Evolutionary conservation across 2,113 vertebrate species (phyloP).

Genomic region (Cheilinus undulatus): DNA sequence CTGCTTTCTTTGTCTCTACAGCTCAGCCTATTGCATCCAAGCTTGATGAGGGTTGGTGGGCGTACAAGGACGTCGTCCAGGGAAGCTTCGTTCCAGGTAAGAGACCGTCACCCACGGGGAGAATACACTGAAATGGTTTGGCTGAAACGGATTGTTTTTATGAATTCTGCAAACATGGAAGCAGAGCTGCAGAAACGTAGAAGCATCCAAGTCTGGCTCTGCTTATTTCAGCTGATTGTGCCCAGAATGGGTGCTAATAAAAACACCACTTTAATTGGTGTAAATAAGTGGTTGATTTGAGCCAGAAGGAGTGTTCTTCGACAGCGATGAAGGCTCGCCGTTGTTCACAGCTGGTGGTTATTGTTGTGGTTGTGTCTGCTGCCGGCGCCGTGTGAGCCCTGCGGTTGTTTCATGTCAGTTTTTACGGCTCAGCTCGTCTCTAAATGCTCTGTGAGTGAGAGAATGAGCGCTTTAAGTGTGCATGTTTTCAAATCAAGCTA

Average conservation of each 20-base stretch:
- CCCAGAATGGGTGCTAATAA: too few relatives aligned
- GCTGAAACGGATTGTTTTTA: too few relatives aligned
- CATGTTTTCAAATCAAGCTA: background rate
- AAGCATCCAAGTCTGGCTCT: background rate
- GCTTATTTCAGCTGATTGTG: background rate
- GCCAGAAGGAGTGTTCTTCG: background rate
- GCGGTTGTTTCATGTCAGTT: background rate
- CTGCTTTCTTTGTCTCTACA: slow-evolving; percentile 65
- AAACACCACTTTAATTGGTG: background rate
- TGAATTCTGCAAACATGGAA: too few relatives aligned
- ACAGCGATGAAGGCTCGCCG: background rate
- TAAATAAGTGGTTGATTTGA: background rate
- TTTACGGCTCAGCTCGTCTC: background rate
- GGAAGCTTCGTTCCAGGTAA: slow-evolving; percentile 99
- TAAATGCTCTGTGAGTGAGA: background rate
- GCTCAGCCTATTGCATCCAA: slow-evolving; percentile 96
- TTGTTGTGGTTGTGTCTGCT: background rate
- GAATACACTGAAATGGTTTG: too few relatives aligned
- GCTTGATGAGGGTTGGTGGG: slow-evolving; percentile 98
- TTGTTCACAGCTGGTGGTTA: background rate
- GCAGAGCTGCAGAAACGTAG: too few relatives aligned
- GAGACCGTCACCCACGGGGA: background rate
- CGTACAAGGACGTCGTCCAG: slow-evolving; percentile 97
- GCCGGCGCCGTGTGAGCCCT: too few relatives aligned
- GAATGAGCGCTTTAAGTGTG: background rate